Evolutionary conservation across 1,140 invertebrate species (phyloP).

Genomic region (Augochlora pura): DNA sequence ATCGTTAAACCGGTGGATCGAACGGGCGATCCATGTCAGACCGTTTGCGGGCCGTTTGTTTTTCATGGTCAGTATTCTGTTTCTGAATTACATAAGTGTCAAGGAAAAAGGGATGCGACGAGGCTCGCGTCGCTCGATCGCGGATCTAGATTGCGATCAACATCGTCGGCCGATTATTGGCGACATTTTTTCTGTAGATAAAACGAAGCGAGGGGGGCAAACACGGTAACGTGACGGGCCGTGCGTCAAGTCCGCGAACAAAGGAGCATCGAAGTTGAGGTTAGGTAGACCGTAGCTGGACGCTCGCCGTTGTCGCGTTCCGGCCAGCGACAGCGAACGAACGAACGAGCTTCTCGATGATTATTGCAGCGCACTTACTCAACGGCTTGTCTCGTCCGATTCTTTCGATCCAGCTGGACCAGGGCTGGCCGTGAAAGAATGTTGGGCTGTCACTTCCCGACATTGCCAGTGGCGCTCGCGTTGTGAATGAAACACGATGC

Average conservation of each 20-base stretch:
- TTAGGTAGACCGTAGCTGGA: slow-evolving; percentile 52
- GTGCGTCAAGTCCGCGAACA: slow-evolving; percentile 52
- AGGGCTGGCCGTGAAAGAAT: slow-evolving; percentile 80
- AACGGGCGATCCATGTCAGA: background rate
- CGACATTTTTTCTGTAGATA: background rate
- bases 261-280: slow-evolving; percentile 61
- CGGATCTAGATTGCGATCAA: background rate
- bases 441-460: slow-evolving; percentile 80
- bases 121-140: background rate
- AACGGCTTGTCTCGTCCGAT: slow-evolving; percentile 78
- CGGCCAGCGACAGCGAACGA: slow-evolving; percentile 23
- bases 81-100: slow-evolving; percentile 58
- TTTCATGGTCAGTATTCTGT: slow-evolving; percentile 21
- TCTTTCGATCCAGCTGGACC: slow-evolving; percentile 79
- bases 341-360: slow-evolving; percentile 42
- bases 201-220: slow-evolving; percentile 7
- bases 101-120: slow-evolving; percentile 11
- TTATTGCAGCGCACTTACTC: slow-evolving; percentile 72
- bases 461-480: slow-evolving; percentile 74
- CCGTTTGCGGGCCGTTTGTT: background rate
- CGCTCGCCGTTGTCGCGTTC: slow-evolving; percentile 43
- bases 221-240: slow-evolving; percentile 34
- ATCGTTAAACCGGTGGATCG: background rate
- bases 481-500: slow-evolving; percentile 67
- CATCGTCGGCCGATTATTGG: slow-evolving; percentile 9